These are phyloP conservation scores for Plebejus anna DNA, from an alignment of 2,888 invertebrate genomes.

Conservation along the genomic window DNA sequence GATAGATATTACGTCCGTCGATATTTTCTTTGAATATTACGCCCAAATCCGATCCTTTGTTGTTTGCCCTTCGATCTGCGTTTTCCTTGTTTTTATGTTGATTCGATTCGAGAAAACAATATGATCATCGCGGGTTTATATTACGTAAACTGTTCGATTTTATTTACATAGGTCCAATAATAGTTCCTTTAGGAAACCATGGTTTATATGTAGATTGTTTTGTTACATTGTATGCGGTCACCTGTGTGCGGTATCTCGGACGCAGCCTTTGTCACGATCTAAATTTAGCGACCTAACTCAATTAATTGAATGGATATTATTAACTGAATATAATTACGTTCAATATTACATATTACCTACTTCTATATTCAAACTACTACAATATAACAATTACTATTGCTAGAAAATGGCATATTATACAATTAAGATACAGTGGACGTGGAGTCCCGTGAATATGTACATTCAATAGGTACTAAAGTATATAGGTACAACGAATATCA, in stretches of 20 bases:
- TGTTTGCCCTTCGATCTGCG: neutral
- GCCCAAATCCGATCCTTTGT: constrained; percentile 28
- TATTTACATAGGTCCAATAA: neutral
- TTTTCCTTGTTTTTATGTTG: constrained; percentile 24
- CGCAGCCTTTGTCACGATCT: neutral
- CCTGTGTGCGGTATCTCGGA: neutral
- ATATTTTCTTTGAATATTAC: constrained; percentile 31
- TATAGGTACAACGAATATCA: neutral
- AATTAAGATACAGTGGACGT: neutral
- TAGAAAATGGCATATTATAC: neutral
- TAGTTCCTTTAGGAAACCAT: neutral
- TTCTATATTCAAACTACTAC: neutral
- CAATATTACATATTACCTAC: neutral
- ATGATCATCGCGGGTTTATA: neutral
- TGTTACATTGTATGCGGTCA: neutral
- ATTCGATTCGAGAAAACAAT: constrained; percentile 11
- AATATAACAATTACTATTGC: neutral
- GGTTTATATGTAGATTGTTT: neutral
- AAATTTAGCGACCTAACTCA: constrained; percentile 3
- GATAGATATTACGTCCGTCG: constrained; percentile 33
- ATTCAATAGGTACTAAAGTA: neutral
- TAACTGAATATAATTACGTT: neutral
- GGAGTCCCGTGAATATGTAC: neutral
- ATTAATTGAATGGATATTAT: neutral
- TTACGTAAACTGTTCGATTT: constrained; percentile 5